phyloP scores from a whole-genome alignment of 2,113 vertebrate species.

The Rafetus swinhoei region DNA sequence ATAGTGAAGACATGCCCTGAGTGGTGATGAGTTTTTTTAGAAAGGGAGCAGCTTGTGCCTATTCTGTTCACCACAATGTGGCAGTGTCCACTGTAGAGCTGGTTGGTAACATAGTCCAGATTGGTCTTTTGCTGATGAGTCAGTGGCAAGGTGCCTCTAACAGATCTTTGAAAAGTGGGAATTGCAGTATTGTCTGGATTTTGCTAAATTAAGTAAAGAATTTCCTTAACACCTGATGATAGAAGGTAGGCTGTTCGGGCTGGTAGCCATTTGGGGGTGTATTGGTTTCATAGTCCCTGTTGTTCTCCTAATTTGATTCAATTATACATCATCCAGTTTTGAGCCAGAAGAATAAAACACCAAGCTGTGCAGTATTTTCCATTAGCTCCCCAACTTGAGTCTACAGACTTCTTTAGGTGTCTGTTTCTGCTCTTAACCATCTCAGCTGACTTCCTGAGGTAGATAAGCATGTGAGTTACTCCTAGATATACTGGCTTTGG shows the following conservation, averaged over 20 bases:
- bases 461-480: background rate
- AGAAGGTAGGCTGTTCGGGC: background rate
- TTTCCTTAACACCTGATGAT: background rate
- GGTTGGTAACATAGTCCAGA: background rate
- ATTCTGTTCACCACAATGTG: background rate
- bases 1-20: no score
- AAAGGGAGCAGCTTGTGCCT: background rate
- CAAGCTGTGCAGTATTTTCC: background rate
- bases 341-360: background rate
- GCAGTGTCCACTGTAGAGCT: background rate
- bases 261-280: background rate
- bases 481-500: background rate
- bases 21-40: background rate
- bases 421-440: background rate
- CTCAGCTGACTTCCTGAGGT: background rate
- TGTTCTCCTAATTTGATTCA: background rate
- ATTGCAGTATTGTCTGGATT: background rate
- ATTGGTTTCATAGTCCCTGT: background rate
- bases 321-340: background rate
- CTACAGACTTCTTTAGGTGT: background rate
- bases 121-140: background rate
- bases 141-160: background rate
- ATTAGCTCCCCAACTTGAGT: background rate
- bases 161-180: background rate
- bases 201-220: background rate